These are phyloP conservation scores for Clavelina lepadiformis DNA, from an alignment of 23 tunicate genomes.

Conservation along the genomic window DNA sequence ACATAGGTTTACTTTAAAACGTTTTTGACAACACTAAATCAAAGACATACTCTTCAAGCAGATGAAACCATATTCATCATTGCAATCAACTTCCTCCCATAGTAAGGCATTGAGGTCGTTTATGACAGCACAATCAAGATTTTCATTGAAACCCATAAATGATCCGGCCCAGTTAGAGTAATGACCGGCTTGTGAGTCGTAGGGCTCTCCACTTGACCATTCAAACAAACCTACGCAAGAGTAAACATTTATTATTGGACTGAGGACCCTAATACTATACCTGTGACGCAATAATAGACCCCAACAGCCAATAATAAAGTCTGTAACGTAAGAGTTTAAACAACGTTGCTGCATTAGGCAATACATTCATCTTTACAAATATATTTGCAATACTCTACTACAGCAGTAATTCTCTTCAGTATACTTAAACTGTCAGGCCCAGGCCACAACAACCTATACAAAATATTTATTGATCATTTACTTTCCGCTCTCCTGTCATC, in stretches of 20 bases:
- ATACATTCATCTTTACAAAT: too few species aligned
- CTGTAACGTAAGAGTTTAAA: not conserved
- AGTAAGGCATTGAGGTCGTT: slow-evolving; percentile 15
- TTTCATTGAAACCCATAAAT: slow-evolving; percentile 1
- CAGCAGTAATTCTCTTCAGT: too few species aligned
- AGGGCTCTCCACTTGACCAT: slow-evolving; percentile 79
- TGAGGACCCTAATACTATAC: not conserved
- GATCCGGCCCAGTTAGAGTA: slow-evolving; percentile 43
- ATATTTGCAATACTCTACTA: too few species aligned
- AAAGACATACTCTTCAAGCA: slow-evolving; percentile 25
- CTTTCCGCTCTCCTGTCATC: slow-evolving; percentile 53
- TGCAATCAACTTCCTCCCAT: slow-evolving; percentile 68
- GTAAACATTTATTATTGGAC: not conserved
- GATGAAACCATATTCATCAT: slow-evolving; percentile 24
- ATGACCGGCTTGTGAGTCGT: slow-evolving; percentile 4
- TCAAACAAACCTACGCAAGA: slow-evolving; percentile 32
- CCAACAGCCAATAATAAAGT: not conserved
- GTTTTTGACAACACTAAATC: too few species aligned
- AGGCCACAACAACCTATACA: too few species aligned
- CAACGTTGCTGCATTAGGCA: too few species aligned
- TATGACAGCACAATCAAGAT: slow-evolving; percentile 57
- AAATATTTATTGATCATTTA: too few species aligned
- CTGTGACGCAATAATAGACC: not conserved
- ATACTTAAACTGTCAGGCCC: not conserved
- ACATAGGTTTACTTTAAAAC: too few species aligned